Percentiles rank a stretch among this genome's conserved stretches.
Evolutionary conservation across 2,888 invertebrate genomes (phyloP).

Genomic region (Protodeltote pygarga): DNA sequence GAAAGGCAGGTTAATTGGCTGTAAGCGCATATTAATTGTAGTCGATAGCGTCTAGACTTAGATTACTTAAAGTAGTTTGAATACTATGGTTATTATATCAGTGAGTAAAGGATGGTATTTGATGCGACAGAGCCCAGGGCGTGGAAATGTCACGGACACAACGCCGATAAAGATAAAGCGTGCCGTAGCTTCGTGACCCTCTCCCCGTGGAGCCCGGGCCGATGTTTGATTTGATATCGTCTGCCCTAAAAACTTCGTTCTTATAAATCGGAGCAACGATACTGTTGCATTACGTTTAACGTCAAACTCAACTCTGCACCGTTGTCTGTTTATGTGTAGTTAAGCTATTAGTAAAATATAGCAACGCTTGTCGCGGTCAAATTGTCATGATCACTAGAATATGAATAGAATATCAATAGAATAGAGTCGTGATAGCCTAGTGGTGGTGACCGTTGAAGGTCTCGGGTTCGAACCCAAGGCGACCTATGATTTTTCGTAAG

Average conservation of each 20-base stretch:
- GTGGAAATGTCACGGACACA: slow-evolving; percentile 79
- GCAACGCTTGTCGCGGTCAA: too few species aligned
- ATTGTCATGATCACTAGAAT: too few species aligned
- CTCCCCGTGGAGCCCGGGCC: slow-evolving; percentile 3
- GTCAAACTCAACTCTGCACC: background rate
- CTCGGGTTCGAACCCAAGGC: too few species aligned
- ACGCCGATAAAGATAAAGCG: slow-evolving; percentile 68
- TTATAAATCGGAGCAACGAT: background rate
- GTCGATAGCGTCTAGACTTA: slow-evolving; percentile 7
- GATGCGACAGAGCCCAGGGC: slow-evolving; percentile 58
- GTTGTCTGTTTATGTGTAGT: background rate
- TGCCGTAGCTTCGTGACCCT: slow-evolving; percentile 26
- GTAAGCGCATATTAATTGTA: too few species aligned
- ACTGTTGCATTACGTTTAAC: background rate
- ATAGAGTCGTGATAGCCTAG: too few species aligned
- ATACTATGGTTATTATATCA: slow-evolving; percentile 49
- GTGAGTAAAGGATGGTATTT: slow-evolving; percentile 56
- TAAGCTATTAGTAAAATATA: too few species aligned
- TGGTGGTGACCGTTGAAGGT: too few species aligned
- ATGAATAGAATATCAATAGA: too few species aligned
- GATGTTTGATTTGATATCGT: slow-evolving; percentile 23
- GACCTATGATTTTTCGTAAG: too few species aligned
- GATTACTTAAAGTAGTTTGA: slow-evolving; percentile 32
- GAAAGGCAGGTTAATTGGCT: too few species aligned
- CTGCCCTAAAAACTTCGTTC: slow-evolving; percentile 6